phyloP scores from a whole-genome alignment of 2,113 vertebrate species.

The Helogale parvula region DNA sequence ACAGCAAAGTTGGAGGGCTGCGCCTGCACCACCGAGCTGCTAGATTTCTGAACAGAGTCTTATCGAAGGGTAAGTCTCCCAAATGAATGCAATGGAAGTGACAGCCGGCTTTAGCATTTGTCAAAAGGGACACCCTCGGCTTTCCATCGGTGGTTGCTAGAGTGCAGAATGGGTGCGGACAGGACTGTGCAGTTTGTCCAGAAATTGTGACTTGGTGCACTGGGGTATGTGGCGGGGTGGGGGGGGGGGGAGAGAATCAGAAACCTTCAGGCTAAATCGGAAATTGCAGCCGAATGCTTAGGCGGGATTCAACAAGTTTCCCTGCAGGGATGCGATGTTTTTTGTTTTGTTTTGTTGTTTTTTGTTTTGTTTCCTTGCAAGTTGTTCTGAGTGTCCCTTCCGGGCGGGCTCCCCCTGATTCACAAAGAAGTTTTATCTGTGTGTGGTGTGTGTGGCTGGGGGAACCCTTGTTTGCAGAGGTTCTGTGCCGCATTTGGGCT shows the following conservation, averaged over 20 bases:
- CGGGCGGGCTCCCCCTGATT: not conserved
- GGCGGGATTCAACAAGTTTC: slow-evolving; percentile 83
- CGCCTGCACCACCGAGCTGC: slow-evolving; percentile 82
- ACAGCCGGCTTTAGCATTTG: not conserved
- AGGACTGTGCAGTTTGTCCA: slow-evolving; percentile 51
- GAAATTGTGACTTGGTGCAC: slow-evolving; percentile 54
- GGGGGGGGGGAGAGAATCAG: not conserved
- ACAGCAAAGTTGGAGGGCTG: slow-evolving; percentile 90
- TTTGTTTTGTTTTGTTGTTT: not conserved
- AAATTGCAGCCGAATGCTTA: not conserved
- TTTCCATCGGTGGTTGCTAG: not conserved
- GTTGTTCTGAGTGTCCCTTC: slow-evolving; percentile 39
- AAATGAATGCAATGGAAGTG: not conserved
- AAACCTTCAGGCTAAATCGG: slow-evolving; percentile 55
- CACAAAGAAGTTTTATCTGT: slow-evolving; percentile 81
- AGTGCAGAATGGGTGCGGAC: not conserved
- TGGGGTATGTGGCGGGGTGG: not conserved
- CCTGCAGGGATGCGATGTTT: slow-evolving; percentile 1
- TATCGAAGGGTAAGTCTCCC: slow-evolving; percentile 82
- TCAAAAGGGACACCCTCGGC: not conserved
- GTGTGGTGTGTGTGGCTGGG: not conserved
- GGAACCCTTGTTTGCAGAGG: not conserved
- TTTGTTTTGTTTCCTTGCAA: slow-evolving; percentile 42
- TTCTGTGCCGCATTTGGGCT: not conserved
- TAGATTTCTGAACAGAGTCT: slow-evolving; percentile 81